Evolutionary conservation across 2,888 invertebrate species (phyloP).

Genomic region (Orthosia gracilis): DNA sequence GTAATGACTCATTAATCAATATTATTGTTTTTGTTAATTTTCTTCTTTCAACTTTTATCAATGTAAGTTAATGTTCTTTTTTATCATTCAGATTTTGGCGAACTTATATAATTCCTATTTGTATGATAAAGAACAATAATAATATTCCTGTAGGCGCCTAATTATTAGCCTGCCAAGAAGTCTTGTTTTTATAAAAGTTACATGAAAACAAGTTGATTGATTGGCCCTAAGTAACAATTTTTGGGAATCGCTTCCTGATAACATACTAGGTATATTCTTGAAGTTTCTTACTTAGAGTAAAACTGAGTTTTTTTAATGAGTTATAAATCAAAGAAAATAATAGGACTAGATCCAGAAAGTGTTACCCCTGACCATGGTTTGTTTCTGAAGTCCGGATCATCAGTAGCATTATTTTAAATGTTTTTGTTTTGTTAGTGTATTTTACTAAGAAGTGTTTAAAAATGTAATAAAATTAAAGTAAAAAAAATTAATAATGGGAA

Average conservation of each 20-base stretch:
- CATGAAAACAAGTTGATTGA: background rate
- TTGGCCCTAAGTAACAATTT: background rate
- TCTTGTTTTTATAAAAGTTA: background rate
- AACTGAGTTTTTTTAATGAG: background rate
- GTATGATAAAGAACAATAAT: slow-evolving; percentile 10
- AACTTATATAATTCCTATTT: background rate
- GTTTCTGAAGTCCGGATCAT: no score
- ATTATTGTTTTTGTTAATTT: slow-evolving; percentile 57
- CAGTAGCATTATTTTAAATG: no score
- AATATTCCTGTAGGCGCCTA: background rate
- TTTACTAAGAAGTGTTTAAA: background rate
- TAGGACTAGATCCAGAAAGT: no score
- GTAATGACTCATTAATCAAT: slow-evolving; percentile 66
- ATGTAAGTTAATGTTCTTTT: background rate
- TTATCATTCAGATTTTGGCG: slow-evolving; percentile 8
- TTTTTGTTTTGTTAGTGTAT: no score
- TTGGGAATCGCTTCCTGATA: background rate
- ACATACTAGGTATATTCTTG: background rate
- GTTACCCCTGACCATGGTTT: no score
- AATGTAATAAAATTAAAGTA: background rate
- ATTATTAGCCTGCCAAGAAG: background rate
- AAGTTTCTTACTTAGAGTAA: background rate
- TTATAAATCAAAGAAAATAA: background rate
- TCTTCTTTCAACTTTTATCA: slow-evolving; percentile 42
- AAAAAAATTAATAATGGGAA: no score